These are phyloP conservation scores for Anagrus nilaparvatae DNA, from an alignment of 1,140 invertebrate genomes.

Conservation along the genomic window DNA sequence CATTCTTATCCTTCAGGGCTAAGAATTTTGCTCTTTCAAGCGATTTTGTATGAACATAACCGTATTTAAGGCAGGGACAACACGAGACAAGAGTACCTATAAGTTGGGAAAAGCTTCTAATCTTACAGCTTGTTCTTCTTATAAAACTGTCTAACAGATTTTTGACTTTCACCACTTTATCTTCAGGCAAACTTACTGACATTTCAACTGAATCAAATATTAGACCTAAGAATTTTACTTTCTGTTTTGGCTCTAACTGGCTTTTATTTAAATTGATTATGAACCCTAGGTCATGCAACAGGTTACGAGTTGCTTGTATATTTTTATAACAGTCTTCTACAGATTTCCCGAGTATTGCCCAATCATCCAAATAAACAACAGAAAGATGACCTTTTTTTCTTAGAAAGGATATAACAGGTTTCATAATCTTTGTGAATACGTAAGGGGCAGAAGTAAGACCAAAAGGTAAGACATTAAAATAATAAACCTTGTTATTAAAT, in stretches of 20 bases:
- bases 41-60: conserved; percentile 4
- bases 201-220: conserved; percentile 1
- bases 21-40: conserved; percentile 11
- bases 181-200: conserved; percentile 3
- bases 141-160: neutral
- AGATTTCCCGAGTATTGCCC: conserved; percentile 3
- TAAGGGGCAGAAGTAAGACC: conserved; percentile 14
- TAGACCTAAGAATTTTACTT: conserved; percentile 11
- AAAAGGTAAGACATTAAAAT: conserved; percentile 19
- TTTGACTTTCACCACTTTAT: conserved; percentile 3
- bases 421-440: conserved; percentile 21
- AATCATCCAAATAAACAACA: conserved; percentile 8
- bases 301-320: neutral
- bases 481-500: neutral
- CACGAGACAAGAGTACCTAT: conserved; percentile 7
- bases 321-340: conserved; percentile 3
- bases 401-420: conserved; percentile 13
- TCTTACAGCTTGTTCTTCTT: conserved; percentile 1
- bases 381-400: neutral
- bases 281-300: conserved; percentile 8
- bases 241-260: neutral
- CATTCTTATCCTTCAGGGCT: neutral
- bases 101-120: conserved; percentile 8
- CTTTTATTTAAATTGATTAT: conserved; percentile 9
- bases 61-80: conserved; percentile 4